phyloP scores from a whole-genome alignment of 2,797 vertebrate genomes.

The Dicrostonyx torquatus region DNA sequence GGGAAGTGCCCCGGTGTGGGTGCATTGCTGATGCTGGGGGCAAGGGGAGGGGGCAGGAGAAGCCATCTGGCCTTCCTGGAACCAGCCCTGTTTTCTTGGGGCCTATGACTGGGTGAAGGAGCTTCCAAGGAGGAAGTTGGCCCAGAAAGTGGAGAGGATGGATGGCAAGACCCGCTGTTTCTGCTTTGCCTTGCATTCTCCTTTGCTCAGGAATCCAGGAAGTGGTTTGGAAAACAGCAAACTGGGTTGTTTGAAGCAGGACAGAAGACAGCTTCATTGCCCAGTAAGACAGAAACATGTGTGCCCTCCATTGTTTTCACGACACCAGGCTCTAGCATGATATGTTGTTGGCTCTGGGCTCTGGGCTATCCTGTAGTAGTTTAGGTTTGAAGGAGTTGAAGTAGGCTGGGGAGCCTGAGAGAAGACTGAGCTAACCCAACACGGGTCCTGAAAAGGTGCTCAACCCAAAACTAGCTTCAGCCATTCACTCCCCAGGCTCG shows the following conservation, averaged over 20 bases:
- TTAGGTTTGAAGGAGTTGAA: not conserved
- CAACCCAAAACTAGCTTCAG: not conserved
- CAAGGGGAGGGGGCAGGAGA: not conserved
- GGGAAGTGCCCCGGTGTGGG: constrained; percentile 33
- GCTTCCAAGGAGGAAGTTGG: not conserved
- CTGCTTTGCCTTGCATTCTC: not conserved
- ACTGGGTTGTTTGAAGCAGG: constrained; percentile 16
- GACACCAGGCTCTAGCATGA: not conserved
- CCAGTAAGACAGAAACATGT: not conserved
- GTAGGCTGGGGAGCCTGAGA: not conserved
- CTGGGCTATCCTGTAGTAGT: not conserved
- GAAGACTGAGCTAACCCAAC: not conserved
- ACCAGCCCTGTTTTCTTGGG: not conserved
- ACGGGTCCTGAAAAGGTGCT: not conserved
- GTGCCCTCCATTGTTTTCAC: not conserved
- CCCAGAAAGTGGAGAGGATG: not conserved
- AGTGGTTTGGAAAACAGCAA: not conserved
- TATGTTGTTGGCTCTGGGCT: constrained; percentile 26
- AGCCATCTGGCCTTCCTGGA: constrained; percentile 2
- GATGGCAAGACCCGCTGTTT: not conserved
- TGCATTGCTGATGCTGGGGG: not conserved
- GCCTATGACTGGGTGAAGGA: constrained; percentile 4
- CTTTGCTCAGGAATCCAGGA: not conserved
- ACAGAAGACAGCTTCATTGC: constrained; percentile 11
- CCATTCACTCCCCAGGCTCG: not conserved